phyloP scores from a whole-genome alignment of 2,888 invertebrate species.

The Amblyjoppa fuscipennis region DNA sequence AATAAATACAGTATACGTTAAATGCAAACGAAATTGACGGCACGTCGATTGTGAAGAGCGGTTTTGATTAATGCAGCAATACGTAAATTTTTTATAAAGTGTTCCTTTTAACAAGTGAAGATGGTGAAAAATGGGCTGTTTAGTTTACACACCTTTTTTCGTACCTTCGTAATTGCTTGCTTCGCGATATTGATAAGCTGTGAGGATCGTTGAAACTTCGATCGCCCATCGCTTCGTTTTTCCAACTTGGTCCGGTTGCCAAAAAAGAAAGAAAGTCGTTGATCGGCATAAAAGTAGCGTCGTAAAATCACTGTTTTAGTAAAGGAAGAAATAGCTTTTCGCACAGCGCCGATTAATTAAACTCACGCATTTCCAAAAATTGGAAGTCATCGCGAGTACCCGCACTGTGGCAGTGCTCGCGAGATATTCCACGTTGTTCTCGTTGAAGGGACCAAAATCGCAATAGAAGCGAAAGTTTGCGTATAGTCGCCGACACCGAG shows the following conservation, averaged over 20 bases:
- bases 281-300: not conserved
- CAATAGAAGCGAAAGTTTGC: slow-evolving; percentile 3
- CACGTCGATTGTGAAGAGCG: no score
- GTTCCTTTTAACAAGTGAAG: no score
- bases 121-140: no score
- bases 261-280: not conserved
- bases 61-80: no score
- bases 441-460: slow-evolving; percentile 42
- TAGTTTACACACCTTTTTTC: not conserved
- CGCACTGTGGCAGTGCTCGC: not conserved
- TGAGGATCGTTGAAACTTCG: slow-evolving; percentile 65
- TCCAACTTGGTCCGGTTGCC: slow-evolving; percentile 57
- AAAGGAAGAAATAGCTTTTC: slow-evolving; percentile 4
- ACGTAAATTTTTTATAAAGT: no score
- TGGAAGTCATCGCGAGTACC: slow-evolving; percentile 55
- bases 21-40: no score
- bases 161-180: slow-evolving; percentile 58
- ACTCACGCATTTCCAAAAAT: slow-evolving; percentile 71
- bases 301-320: not conserved
- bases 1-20: no score
- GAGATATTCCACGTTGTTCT: slow-evolving; percentile 22
- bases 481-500: slow-evolving; percentile 29
- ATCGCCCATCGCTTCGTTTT: slow-evolving; percentile 60
- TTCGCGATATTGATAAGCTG: slow-evolving; percentile 33
- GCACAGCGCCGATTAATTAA: not conserved